phyloP scores from a whole-genome alignment of 2,888 invertebrate species.

The Acrobasis repandana region DNA sequence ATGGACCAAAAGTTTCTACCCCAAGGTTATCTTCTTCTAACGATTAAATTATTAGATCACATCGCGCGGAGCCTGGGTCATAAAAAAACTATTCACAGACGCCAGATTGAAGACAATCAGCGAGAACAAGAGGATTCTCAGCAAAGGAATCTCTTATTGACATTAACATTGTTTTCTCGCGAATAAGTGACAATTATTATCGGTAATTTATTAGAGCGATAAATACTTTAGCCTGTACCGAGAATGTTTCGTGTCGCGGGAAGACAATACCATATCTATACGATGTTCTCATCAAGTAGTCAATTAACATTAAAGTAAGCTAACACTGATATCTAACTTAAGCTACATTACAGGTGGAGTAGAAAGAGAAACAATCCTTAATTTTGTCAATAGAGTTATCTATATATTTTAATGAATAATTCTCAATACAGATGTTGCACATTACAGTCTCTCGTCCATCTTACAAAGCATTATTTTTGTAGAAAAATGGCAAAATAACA shows the following conservation, averaged over 20 bases:
- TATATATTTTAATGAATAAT: conserved; percentile 83
- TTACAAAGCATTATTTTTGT: conserved; percentile 61
- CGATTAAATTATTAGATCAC: too few species aligned
- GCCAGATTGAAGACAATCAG: background rate
- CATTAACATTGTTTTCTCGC: conserved; percentile 9
- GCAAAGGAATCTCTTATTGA: conserved; percentile 5
- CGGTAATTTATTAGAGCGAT: background rate
- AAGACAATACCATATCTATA: too few species aligned
- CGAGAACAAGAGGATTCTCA: conserved; percentile 2
- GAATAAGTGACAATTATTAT: conserved; percentile 6
- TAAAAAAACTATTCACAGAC: background rate
- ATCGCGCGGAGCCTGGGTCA: too few species aligned
- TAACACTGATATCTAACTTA: too few species aligned
- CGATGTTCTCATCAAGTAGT: too few species aligned
- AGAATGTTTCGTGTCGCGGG: too few species aligned
- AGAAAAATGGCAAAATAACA: conserved; percentile 69
- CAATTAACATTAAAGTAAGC: too few species aligned
- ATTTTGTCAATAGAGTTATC: conserved; percentile 82
- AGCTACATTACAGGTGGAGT: background rate
- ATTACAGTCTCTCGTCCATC: conserved; percentile 67
- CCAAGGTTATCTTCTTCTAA: too few species aligned
- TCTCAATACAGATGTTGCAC: conserved; percentile 77
- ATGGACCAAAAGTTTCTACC: too few species aligned
- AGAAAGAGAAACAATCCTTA: conserved; percentile 53
- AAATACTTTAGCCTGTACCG: background rate